phyloP scores from a whole-genome alignment of 2,113 vertebrate species.

The Himantopus leucocephalus region DNA sequence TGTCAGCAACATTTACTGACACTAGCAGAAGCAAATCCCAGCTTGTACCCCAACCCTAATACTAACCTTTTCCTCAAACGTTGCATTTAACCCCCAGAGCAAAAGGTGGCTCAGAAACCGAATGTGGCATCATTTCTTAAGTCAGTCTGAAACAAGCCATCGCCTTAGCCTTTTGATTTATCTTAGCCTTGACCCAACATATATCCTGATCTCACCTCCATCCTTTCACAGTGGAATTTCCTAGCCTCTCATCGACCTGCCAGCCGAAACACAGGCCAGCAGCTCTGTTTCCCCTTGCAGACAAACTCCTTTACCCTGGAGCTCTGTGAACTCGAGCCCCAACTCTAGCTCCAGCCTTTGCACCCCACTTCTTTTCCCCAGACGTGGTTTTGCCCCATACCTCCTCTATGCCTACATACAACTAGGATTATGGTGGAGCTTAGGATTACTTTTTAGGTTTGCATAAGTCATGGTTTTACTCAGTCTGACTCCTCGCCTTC shows the following conservation, averaged over 20 bases:
- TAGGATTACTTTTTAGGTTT: background rate
- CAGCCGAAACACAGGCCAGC: background rate
- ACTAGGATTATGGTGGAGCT: background rate
- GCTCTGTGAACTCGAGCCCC: background rate
- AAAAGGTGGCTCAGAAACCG: background rate
- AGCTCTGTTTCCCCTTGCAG: background rate
- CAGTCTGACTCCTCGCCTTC: background rate
- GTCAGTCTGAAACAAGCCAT: background rate
- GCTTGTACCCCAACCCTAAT: background rate
- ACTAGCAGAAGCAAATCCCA: background rate
- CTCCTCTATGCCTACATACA: background rate
- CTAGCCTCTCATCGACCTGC: background rate
- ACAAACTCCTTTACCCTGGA: background rate
- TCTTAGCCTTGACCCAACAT: background rate
- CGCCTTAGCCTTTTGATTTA: background rate
- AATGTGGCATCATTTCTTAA: background rate
- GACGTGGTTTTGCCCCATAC: background rate
- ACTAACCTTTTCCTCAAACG: background rate
- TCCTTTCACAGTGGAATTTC: background rate
- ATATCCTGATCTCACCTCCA: background rate
- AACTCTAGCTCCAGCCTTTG: background rate
- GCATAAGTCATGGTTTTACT: background rate
- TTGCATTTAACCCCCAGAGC: background rate
- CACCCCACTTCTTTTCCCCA: background rate
- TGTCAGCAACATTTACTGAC: background rate